Percentiles rank a stretch among this genome's conserved stretches.
Conservation (phyloP, 2,797 vertebrate genomes). For the Pseudocheirus occidentalis region DNA sequence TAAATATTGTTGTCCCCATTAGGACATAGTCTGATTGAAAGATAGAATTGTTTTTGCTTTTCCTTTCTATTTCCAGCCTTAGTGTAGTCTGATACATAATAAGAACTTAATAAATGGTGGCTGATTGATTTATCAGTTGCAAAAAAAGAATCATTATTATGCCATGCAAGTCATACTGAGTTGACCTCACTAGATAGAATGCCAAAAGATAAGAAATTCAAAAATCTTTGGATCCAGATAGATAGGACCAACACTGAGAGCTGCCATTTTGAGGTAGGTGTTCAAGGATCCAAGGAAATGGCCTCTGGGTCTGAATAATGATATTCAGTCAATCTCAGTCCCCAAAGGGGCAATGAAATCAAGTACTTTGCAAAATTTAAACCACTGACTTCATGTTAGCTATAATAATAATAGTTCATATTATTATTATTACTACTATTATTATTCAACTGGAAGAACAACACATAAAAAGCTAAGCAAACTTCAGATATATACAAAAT, state of each 20-base stretch:
- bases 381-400: neutral
- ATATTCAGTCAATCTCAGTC: neutral
- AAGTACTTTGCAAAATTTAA: neutral
- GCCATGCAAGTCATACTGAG: neutral
- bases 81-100: neutral
- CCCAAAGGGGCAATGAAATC: neutral
- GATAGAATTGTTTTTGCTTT: neutral
- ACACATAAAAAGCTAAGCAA: neutral
- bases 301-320: neutral
- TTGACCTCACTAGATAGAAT: neutral
- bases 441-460: neutral
- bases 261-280: neutral
- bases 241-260: neutral
- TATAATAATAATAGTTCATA: neutral
- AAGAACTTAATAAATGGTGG: neutral
- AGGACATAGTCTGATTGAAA: no score
- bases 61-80: neutral
- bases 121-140: neutral
- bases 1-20: neutral
- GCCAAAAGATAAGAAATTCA: neutral
- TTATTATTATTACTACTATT: neutral
- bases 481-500: neutral
- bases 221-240: neutral
- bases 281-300: neutral
- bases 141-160: neutral